A percentile compares a stretch with the other conserved stretches of the same genome.
Evolutionary conservation across 2,113 vertebrate genomes (phyloP).

Genomic region (Limnothrissa miodon): DNA sequence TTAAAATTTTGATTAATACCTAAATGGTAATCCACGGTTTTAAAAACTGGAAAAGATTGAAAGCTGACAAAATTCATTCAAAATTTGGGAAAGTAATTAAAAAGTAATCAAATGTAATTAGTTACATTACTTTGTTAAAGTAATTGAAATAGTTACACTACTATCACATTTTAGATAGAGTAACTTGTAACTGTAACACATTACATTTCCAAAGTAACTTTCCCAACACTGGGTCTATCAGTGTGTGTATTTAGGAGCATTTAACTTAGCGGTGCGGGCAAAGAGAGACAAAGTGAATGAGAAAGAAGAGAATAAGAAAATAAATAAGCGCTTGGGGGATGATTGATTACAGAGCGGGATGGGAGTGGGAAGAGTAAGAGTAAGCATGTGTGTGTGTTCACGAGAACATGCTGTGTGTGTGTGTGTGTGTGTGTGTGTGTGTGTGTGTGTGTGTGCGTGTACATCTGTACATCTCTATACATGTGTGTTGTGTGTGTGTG

Average conservation of each 20-base stretch:
- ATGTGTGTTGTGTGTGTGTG: background rate
- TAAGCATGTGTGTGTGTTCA: background rate
- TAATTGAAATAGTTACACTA: too few relatives aligned
- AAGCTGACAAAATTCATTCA: too few relatives aligned
- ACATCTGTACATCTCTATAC: background rate
- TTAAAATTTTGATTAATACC: too few relatives aligned
- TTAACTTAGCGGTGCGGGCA: background rate
- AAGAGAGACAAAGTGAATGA: background rate
- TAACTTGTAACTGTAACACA: too few relatives aligned
- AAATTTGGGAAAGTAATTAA: too few relatives aligned
- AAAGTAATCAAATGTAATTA: too few relatives aligned
- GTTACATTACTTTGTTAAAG: too few relatives aligned
- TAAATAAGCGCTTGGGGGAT: background rate
- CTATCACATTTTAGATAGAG: too few relatives aligned
- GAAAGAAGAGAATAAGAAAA: background rate
- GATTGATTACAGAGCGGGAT: background rate
- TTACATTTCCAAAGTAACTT: too few relatives aligned
- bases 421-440: background rate
- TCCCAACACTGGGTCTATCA: too few relatives aligned
- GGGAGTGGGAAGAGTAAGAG: background rate
- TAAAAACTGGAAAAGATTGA: too few relatives aligned
- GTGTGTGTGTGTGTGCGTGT: slow-evolving; percentile 3
- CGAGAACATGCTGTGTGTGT: background rate
- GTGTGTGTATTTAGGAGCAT: background rate
- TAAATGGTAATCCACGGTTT: too few relatives aligned